Evolutionary conservation across 2,797 vertebrate genomes (phyloP), one percentile per base, ranked within the genome.

Genomic region (Zenarchopterus dispar): DNA sequence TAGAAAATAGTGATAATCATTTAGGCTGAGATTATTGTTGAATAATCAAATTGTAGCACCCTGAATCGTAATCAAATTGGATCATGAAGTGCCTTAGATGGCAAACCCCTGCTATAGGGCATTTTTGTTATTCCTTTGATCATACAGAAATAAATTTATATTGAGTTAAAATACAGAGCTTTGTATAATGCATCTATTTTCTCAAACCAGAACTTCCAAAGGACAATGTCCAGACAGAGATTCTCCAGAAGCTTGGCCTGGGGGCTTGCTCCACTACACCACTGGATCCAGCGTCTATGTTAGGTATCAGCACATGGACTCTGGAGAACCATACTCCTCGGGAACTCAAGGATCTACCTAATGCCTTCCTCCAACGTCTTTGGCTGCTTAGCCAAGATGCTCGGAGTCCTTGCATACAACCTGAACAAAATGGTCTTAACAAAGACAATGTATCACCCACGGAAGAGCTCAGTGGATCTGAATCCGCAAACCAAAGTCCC

Each of bases 331-430:
- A 71, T 15, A 8, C 68, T 46, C 84, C 91, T 33, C 36, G 45
- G 23, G 67, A 82, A 24, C 60, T 75, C n/a, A 84, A 77, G 49
- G 80, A 91, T 68, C 81, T 94, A 28, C 89, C 91, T 42, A 67
- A 68, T 23, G 62, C 85, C 42, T 94, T 93, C 70, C 88, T 93
- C 16, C 79, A 65, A 4, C 84, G 73, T 0, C 90, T 94, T 53
- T 93, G 92, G 92, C 56, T 92, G 22, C 82, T 89, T 11, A 66
- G 75, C 18, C 82, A 88, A 53, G 79, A 93, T 61, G 80, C 91
- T 16, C 82, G 91, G 5, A 90, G 66, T 77, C n/a, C 87, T 43
- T 77, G 21, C 39, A 87, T 74, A 67, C 69, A 75, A 42, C 17
- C 31, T 47, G 52, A 26, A 11, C 28, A 60, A 17, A 56, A 75